Evolutionary conservation across 2,113 vertebrate species (phyloP).

Genomic region (Camelus dromedarius): DNA sequence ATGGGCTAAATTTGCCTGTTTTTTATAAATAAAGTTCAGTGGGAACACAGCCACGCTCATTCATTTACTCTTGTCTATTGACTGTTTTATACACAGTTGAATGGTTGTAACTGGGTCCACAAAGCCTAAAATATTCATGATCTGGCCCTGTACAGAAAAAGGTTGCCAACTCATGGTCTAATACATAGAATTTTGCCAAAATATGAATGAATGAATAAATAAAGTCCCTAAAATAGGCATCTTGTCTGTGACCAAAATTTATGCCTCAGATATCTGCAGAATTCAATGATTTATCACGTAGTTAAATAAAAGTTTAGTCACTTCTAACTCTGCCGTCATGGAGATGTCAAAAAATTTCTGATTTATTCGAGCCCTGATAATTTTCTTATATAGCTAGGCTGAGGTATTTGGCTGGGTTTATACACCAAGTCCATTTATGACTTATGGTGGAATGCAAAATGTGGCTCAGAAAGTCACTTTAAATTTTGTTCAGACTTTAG

Average conservation of each 20-base stretch:
- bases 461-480: background rate
- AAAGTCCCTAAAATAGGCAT: background rate
- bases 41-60: background rate
- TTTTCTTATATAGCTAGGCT: background rate
- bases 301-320: background rate
- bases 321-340: background rate
- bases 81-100: background rate
- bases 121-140: background rate
- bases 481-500: background rate
- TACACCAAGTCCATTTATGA: background rate
- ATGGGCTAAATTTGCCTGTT: background rate
- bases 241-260: background rate
- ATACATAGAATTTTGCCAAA: background rate
- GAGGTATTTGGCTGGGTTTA: background rate
- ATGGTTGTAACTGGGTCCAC: background rate
- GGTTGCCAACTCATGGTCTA: background rate
- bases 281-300: background rate
- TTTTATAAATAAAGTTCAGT: background rate
- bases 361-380: conserved; percentile 29
- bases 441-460: background rate
- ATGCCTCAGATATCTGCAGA: background rate
- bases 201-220: background rate
- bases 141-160: background rate
- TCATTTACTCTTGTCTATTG: background rate
- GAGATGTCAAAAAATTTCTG: conserved; percentile 33